These are phyloP conservation scores for Camelus bactrianus DNA, from an alignment of 2,113 vertebrate genomes.

Conservation along the genomic window DNA sequence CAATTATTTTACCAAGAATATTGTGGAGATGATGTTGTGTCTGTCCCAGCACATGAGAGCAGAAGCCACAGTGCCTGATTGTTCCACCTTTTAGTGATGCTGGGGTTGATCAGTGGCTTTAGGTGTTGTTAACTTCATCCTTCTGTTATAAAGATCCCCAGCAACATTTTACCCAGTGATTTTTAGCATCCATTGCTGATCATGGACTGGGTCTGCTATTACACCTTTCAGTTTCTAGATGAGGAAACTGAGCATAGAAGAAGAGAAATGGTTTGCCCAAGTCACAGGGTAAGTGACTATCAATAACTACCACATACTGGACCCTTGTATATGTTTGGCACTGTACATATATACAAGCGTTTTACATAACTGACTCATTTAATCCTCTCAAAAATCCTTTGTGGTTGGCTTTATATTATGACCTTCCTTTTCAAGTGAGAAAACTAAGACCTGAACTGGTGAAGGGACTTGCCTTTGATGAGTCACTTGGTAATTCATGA, in stretches of 20 bases:
- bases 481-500: neutral
- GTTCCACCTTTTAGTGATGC: neutral
- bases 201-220: neutral
- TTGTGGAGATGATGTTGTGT: neutral
- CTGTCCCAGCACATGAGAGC: neutral
- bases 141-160: neutral
- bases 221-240: neutral
- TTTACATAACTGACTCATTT: neutral
- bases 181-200: neutral
- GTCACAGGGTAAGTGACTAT: neutral
- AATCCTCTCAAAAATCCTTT: neutral
- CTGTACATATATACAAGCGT: neutral
- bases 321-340: rapidly evolving
- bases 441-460: neutral
- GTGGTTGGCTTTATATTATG: neutral
- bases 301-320: rapidly evolving
- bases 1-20: neutral
- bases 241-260: neutral
- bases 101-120: no score
- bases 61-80: neutral
- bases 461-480: neutral
- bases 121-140: neutral
- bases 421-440: neutral
- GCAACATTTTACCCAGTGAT: neutral
- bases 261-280: neutral